A percentile compares a stretch with the other conserved stretches of the same genome.
Conservation (phyloP, 2,888 invertebrate species). For the Sceliomorpha sp. region DNA sequence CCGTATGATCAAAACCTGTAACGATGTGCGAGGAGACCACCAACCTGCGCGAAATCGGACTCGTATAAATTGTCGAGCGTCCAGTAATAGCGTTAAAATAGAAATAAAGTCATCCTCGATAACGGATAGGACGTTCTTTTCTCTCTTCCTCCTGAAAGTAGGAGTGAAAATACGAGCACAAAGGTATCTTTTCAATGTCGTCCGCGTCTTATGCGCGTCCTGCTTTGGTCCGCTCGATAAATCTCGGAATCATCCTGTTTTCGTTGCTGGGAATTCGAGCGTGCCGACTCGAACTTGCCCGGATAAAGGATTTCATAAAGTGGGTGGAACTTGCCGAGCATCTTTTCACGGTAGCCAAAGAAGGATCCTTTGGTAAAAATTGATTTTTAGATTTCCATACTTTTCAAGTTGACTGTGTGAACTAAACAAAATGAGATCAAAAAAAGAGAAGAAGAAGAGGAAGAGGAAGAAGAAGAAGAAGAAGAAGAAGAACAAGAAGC, state of each 20-base stretch:
- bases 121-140: slow-evolving; percentile 51
- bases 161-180: slow-evolving; percentile 45
- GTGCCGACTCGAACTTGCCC: slow-evolving; percentile 68
- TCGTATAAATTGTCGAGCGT: slow-evolving; percentile 25
- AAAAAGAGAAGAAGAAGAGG: neutral
- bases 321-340: slow-evolving; percentile 73
- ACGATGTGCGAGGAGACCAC: slow-evolving; percentile 2
- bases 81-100: slow-evolving; percentile 20
- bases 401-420: slow-evolving; percentile 18
- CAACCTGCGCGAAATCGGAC: slow-evolving; percentile 33
- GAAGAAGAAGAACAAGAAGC: neutral
- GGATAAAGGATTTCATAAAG: slow-evolving; percentile 69
- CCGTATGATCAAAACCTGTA: too few species aligned
- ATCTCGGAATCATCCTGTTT: slow-evolving; percentile 70
- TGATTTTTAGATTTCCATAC: slow-evolving; percentile 53
- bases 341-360: slow-evolving; percentile 71
- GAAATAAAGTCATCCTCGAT: slow-evolving; percentile 43
- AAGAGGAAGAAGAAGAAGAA: neutral
- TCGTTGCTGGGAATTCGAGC: slow-evolving; percentile 69
- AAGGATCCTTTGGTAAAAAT: too few species aligned
- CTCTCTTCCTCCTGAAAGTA: slow-evolving; percentile 13
- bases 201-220: slow-evolving; percentile 29
- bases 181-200: slow-evolving; percentile 18
- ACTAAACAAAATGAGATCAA: slow-evolving; percentile 17
- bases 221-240: slow-evolving; percentile 58